Evolutionary conservation across 2,113 vertebrate genomes (phyloP), one percentile per base, ranked within the genome.

Genomic region (Periophthalmus modestus): DNA sequence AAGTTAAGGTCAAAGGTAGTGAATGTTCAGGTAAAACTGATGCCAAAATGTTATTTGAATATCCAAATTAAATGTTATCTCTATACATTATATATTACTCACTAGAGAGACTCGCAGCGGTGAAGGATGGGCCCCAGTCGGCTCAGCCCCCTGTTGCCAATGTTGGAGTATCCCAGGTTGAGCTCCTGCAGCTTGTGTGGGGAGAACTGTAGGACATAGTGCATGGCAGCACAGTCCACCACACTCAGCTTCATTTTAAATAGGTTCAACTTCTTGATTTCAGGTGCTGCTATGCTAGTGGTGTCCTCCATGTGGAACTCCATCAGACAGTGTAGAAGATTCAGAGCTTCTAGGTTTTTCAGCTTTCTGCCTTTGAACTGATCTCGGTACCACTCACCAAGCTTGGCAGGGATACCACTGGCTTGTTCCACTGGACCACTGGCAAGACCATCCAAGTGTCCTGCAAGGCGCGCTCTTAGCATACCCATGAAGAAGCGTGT

Each of bases 101-200:
- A 93, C 91, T 89, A 91, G 28, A 92, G 82, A 16, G 85, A 88
- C 82, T 93, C 81, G 71, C 92, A 93, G 52, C 84, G 85, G 75
- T 89, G 88, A 2, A 93, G 84, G 21, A 93, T 88, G 0, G 88
- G 88, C 13, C 77, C 69, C 16, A 94, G 75, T 50, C 82, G 72
- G 33, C 65, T 74, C 4, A 93, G 71, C 33, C 90, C 91, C 65
- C 74, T 84, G 73, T 91, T 89, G 34, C 92, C 91, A 14, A 91
- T 90, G 82, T 91, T 94, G 48, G 91, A 89, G 73, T 91, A 93
- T n/a, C 91, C 90, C 18, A 94, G 69, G 71, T 93, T 92, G 62
- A 92, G 82, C 59, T 91, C 90, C 61, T 84, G 75, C 33, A 93
- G 76, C 5, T 66, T 77, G 77, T 83, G 78, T 59, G 73, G 69